Percentiles rank a stretch among this genome's conserved stretches.
These are phyloP conservation scores for Scopus umbretta DNA, from an alignment of 2,113 vertebrate genomes.

Conservation along the genomic window DNA sequence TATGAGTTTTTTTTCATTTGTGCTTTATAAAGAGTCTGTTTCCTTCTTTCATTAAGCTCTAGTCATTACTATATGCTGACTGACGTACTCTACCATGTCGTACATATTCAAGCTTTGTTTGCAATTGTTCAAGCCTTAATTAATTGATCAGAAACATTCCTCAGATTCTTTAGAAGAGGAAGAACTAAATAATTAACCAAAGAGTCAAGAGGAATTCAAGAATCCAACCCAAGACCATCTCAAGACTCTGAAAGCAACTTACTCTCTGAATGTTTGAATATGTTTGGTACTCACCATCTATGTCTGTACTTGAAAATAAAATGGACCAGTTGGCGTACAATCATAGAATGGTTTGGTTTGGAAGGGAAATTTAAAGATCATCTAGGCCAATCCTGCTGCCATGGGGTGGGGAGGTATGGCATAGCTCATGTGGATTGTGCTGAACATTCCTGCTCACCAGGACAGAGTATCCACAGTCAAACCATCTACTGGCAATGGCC, in stretches of 20 bases:
- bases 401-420: no score
- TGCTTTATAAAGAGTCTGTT: background rate
- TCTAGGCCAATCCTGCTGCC: background rate
- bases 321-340: background rate
- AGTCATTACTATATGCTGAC: background rate
- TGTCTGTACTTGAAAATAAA: background rate
- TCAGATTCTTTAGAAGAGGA: background rate
- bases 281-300: background rate
- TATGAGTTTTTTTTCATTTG: background rate
- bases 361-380: background rate
- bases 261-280: no score
- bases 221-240: background rate
- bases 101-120: background rate
- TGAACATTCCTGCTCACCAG: background rate
- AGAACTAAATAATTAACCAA: background rate
- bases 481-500: no score
- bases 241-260: background rate
- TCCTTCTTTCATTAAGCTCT: background rate
- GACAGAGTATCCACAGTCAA: background rate
- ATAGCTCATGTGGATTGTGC: background rate
- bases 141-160: background rate
- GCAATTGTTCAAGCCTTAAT: background rate
- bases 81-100: no score
- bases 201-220: background rate
- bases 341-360: background rate